Percentiles rank a stretch among this genome's conserved stretches.
Evolutionary conservation across 2,797 vertebrate species (phyloP).

Genomic region (Coregonus sp.): DNA sequence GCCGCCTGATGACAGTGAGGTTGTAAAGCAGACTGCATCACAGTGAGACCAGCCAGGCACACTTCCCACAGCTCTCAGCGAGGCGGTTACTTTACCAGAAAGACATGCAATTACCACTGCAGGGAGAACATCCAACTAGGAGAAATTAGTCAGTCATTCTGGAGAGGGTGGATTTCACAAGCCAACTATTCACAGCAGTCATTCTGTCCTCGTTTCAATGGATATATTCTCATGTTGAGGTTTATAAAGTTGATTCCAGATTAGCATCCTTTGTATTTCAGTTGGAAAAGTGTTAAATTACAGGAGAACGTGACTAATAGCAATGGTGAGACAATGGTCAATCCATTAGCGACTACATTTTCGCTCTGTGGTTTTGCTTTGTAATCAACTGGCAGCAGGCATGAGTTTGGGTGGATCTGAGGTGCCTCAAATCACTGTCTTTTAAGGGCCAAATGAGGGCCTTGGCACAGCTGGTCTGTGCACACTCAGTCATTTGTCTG

Average conservation of each 20-base stretch:
- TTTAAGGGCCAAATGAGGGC: constrained; percentile 49
- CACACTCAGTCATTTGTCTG: constrained; percentile 57
- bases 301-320: not conserved
- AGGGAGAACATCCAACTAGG: constrained; percentile 3
- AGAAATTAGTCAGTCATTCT: constrained; percentile 31
- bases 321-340: constrained; percentile 21
- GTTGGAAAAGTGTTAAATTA: not conserved
- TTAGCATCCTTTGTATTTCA: not conserved
- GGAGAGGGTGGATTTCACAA: not conserved
- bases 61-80: constrained; percentile 9
- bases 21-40: constrained; percentile 38
- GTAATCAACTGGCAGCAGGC: constrained; percentile 4
- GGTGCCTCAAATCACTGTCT: constrained; percentile 39
- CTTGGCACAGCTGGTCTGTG: constrained; percentile 41
- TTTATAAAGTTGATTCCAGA: not conserved
- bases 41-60: constrained; percentile 1
- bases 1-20: constrained; percentile 8
- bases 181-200: not conserved
- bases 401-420: constrained; percentile 34
- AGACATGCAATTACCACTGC: constrained; percentile 8
- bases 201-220: not conserved
- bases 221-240: not conserved
- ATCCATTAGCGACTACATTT: constrained; percentile 24
- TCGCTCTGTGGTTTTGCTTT: constrained; percentile 19
- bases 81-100: constrained; percentile 22